Base-by-base conservation (phyloP, 2,888 invertebrate genomes). In the Lissocephala sabroskyi region DNA sequence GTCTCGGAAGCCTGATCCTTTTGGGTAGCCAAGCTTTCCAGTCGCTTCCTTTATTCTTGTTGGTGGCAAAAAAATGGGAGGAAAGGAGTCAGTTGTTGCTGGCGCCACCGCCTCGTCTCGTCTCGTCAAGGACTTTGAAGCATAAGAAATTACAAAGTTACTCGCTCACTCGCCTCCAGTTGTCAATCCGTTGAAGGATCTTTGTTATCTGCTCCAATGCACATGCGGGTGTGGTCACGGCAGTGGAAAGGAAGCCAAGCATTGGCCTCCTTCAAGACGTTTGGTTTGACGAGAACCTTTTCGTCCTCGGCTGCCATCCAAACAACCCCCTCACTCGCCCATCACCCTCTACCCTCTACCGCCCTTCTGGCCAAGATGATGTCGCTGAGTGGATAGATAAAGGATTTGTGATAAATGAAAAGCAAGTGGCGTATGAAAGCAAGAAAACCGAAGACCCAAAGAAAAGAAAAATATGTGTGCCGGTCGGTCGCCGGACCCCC, bases 131-230 rank as follows among this genome's bases (percentile, higher is more conserved):
- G 54, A 57, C 62, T 56, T 46, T 48, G 58, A 54, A 62, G 66
- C 57, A 61, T 58, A 55, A 70, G 70, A 65, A 70, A 74, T 76
- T 76, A 61, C 61, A 74, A 73, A 61, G 63, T 67, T 67, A 65
- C 67, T 65, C 47, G 47, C 51, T 47, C 32, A 43, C 56, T 56
- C 62, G 73, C 76, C 73, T 59, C 59, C 59, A 66, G 74, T 65
- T 71, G 71, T 71, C 79, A 80, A 79, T 79, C 78, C 65, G 62
- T 70, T 75, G 65, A 80, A 78, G 80, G 71, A 79, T 79, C 79
- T 81, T 80, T 79, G 78, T 80, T 80, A 79, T 79, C 74, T 70
- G 78, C 77, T 78, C 63, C 71, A 71, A 58, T 80, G 79, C 71
- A 78, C 78, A 77, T 79, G 65, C 65, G 74, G 75, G 77, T 55